Evolutionary conservation across 2,797 vertebrate genomes (phyloP), one percentile per base, ranked within the genome.

Genomic region (Arctocebus calabarensis): DNA sequence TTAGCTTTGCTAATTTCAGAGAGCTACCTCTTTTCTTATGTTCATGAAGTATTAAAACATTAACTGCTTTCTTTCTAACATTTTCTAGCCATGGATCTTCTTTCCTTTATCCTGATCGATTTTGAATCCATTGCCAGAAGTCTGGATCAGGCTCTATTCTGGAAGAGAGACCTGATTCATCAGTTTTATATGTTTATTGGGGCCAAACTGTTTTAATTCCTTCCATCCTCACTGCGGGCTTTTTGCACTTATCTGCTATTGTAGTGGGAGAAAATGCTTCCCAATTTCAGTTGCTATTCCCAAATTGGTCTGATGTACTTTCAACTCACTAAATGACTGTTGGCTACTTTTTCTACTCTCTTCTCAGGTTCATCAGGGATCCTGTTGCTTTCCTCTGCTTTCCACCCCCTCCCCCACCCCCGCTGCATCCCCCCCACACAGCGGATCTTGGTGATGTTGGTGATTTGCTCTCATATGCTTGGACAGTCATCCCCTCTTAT

Each of bases 81-180:
- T 86, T 78, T 91, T 43, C 9, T 94, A 40, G 37, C 74, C 66
- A 0, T 61, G 55, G 27, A 13, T 68, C 43, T 82, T 83, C 40
- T 77, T 89, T 71, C 29, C 40, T 82, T 93, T 88, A 40, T 84
- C 25, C 7, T 77, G 32, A 85, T 83, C 25, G 48, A 66, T 78
- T 86, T 75, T 81, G 37, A 89, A 61, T 92, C 40, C 5, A 66
- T 4, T 96, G 8, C 75, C 62, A 61, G 57, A 71, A 87, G 74
- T 37, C 61, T 83, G 17, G 62, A 14, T 66, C 43, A 37, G n/a
- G 62, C 23, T 90, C 71, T 59, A 37, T 57, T 79, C 20, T 55
- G n/a, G 64, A 88, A 84, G 82, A 32, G 23, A 79, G 6, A 11
- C 25, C 37, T 81, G 61, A 61, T 52, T 77, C 34, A 19, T 71